Evolutionary conservation across 2,113 vertebrate genomes (phyloP).

Genomic region (Cryptoleucopteryx plumbea): DNA sequence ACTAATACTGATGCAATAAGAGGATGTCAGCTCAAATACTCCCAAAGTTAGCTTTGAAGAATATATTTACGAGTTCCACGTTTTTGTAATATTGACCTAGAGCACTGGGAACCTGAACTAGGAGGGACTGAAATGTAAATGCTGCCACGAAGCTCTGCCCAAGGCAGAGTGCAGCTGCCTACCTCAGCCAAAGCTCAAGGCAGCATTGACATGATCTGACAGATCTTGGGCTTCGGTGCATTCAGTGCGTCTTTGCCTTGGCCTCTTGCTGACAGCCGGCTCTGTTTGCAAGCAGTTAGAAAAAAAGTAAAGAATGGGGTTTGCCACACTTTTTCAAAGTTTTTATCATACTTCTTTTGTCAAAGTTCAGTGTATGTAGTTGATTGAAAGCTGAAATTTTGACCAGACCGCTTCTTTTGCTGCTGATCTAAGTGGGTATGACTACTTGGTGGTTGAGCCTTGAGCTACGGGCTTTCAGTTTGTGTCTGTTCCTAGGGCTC

Average conservation of each 20-base stretch:
- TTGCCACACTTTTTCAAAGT: not conserved
- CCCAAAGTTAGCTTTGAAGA: not conserved
- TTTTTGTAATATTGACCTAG: not conserved
- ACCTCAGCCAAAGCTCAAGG: not conserved
- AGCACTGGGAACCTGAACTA: not conserved
- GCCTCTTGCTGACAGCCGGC: not conserved
- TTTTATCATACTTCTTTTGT: not conserved
- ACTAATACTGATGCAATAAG: not conserved
- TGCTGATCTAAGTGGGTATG: not conserved
- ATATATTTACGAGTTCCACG: not conserved
- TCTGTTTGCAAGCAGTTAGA: not conserved
- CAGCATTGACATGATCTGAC: not conserved
- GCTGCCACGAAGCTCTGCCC: not conserved
- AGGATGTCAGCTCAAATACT: not conserved
- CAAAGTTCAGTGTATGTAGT: accelerated
- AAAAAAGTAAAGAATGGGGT: not conserved
- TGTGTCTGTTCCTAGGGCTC: not conserved
- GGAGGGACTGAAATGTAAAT: not conserved
- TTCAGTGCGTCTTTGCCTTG: accelerated
- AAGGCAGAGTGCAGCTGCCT: not conserved
- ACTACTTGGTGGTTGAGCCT: not conserved
- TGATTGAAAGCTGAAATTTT: not conserved
- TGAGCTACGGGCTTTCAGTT: not conserved
- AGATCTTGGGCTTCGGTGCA: accelerated
- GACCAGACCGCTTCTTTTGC: accelerated